A percentile compares a stretch with the other conserved stretches of the same genome.
These are phyloP conservation scores for Drosophila arawakana DNA, from an alignment of 1,140 invertebrate genomes.

Conservation along the genomic window DNA sequence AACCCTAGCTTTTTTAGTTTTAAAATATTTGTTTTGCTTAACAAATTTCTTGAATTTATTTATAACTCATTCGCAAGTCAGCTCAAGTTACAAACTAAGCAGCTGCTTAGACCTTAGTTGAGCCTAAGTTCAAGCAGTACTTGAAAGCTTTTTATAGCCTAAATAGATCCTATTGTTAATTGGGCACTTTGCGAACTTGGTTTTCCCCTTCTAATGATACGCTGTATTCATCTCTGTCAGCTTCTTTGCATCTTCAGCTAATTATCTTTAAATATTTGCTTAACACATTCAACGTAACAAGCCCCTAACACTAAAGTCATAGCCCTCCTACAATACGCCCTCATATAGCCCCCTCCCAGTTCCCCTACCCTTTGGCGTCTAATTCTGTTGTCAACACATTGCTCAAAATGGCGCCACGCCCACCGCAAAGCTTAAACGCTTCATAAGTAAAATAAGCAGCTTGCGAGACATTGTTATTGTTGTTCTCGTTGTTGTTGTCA, in stretches of 20 bases:
- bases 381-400: conserved; percentile 31
- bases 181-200: neutral
- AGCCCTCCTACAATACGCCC: too few relatives aligned
- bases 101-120: neutral
- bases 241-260: conserved; percentile 37
- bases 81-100: conserved; percentile 15
- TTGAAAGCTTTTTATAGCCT: conserved; percentile 2
- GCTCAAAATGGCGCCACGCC: conserved; percentile 34
- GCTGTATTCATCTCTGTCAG: conserved; percentile 30
- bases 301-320: neutral
- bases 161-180: conserved; percentile 1
- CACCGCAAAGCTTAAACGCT: conserved; percentile 65
- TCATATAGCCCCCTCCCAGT: too few relatives aligned
- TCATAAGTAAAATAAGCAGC: conserved; percentile 79
- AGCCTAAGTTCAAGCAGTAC: neutral
- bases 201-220: conserved; percentile 21
- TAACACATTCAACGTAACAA: conserved; percentile 31
- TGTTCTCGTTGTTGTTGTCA: conserved; percentile 41
- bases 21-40: neutral
- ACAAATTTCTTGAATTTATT: neutral
- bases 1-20: neutral
- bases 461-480: conserved; percentile 64
- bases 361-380: neutral
- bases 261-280: conserved; percentile 74
- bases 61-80: neutral